Percentiles rank a stretch among this genome's conserved stretches.
Conservation (phyloP, 2,113 vertebrate species). For the Phalacrocorax brasilianus region DNA sequence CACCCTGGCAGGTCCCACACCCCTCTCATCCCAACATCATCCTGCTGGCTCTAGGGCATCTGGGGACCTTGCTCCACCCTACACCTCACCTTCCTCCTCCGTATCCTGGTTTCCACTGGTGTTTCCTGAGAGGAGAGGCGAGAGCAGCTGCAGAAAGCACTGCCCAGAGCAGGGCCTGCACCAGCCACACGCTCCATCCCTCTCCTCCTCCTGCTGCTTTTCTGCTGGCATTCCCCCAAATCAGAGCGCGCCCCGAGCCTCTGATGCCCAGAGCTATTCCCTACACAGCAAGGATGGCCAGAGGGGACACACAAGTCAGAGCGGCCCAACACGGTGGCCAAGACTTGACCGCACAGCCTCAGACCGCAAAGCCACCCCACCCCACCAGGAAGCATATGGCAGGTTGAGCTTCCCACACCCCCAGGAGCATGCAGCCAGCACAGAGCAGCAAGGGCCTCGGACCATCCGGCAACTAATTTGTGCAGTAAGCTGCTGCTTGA, state of each 20-base stretch:
- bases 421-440: not conserved
- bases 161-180: accelerated
- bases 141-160: not conserved
- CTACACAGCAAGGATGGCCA: accelerated
- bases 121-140: not conserved
- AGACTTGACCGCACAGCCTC: accelerated
- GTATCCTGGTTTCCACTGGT: not conserved
- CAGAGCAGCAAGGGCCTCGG: accelerated
- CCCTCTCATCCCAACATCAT: not conserved
- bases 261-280: not conserved
- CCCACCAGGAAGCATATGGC: accelerated
- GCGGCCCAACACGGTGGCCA: accelerated
- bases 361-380: not conserved
- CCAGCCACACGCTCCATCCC: not conserved
- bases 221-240: not conserved
- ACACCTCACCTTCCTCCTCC: not conserved
- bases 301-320: not conserved
- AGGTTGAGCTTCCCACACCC: not conserved
- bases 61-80: not conserved
- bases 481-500: not conserved
- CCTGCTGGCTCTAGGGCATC: not conserved
- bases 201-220: not conserved
- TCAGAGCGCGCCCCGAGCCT: accelerated
- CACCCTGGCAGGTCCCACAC: not conserved
- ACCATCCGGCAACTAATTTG: not conserved